Evolutionary conservation across 2,113 vertebrate genomes (phyloP).

Genomic region (Amphiprion ocellaris): DNA sequence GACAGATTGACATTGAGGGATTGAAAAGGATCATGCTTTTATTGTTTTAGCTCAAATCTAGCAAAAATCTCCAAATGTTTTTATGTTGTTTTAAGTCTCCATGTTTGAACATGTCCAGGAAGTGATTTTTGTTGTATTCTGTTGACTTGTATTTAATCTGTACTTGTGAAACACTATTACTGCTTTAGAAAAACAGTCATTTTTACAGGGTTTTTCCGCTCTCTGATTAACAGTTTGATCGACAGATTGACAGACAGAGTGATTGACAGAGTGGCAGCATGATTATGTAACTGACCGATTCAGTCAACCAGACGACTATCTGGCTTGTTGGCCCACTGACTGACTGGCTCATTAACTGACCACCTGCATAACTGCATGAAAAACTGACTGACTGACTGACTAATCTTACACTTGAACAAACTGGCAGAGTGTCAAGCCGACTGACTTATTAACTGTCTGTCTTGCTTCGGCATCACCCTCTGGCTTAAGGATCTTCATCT

Average conservation of each 20-base stretch:
- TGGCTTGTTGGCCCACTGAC: slow-evolving; percentile 27
- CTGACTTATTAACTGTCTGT: slow-evolving; percentile 52
- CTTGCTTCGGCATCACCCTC: slow-evolving; percentile 29
- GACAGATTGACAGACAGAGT: slow-evolving; percentile 9
- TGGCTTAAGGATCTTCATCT: slow-evolving; percentile 59
- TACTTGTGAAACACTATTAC: no score
- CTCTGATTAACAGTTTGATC: slow-evolving; percentile 5
- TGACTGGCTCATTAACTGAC: slow-evolving; percentile 36
- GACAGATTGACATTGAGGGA: no score
- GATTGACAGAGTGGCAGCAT: slow-evolving; percentile 32
- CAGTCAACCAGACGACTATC: background rate
- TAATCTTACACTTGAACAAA: slow-evolving; percentile 43
- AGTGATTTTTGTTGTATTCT: no score
- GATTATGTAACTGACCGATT: slow-evolving; percentile 28
- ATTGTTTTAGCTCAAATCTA: no score
- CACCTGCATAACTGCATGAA: slow-evolving; percentile 17
- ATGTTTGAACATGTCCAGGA: no score
- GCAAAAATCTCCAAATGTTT: no score
- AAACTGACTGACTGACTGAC: slow-evolving; percentile 22
- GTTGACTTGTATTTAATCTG: no score
- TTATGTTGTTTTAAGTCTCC: no score
- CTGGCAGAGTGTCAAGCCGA: slow-evolving; percentile 42
- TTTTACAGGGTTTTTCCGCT: no score
- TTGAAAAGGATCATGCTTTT: no score
- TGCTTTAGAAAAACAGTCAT: no score